Evolutionary conservation across 2,113 vertebrate species (phyloP).

Genomic region (Athene noctua): DNA sequence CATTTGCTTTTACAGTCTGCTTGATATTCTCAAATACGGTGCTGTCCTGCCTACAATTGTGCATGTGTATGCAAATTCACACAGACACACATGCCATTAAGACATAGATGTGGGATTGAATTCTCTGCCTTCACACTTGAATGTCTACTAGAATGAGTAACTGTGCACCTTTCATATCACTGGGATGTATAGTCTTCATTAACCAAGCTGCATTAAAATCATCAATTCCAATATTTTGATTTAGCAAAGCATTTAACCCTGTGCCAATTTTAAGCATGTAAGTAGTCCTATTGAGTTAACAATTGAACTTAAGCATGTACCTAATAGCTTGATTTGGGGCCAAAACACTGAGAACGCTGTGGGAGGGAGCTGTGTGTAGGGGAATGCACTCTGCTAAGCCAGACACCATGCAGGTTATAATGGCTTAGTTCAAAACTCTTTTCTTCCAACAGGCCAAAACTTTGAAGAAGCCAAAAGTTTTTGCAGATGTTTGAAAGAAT

Average conservation of each 20-base stretch:
- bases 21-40: background rate
- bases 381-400: background rate
- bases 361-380: background rate
- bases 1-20: background rate
- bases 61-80: background rate
- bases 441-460: background rate
- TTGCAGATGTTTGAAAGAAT: background rate
- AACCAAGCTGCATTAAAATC: background rate
- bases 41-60: background rate
- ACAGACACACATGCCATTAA: accelerated
- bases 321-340: slow-evolving; percentile 17
- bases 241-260: background rate
- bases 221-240: background rate
- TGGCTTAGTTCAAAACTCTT: slow-evolving; percentile 34
- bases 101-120: background rate
- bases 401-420: background rate
- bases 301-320: background rate
- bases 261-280: background rate
- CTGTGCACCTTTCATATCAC: background rate
- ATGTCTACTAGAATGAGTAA: background rate
- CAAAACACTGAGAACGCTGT: background rate
- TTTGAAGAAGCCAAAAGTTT: slow-evolving; percentile 14
- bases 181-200: background rate
- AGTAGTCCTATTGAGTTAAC: background rate
- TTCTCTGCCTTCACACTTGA: background rate